phyloP scores from a whole-genome alignment of 2,797 vertebrate genomes.

The Melanotaenia nigrans region DNA sequence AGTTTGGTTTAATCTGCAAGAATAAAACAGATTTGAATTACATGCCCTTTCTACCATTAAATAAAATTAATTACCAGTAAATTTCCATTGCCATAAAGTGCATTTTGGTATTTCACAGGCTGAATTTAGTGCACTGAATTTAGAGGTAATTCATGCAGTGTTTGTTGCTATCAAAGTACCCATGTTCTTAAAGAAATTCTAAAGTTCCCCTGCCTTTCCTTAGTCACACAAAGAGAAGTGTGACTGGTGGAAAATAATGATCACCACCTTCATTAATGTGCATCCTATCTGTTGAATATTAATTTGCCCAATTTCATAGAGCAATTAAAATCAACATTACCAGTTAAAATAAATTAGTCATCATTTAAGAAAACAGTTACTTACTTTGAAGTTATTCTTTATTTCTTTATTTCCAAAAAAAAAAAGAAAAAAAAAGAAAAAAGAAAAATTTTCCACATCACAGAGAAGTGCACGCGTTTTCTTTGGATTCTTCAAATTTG shows the following conservation, averaged over 20 bases:
- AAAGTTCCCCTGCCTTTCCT: neutral
- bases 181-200: neutral
- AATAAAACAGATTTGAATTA: neutral
- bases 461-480: neutral
- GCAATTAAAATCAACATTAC: neutral
- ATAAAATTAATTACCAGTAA: neutral
- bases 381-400: neutral
- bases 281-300: neutral
- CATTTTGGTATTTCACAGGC: neutral
- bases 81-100: neutral
- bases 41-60: neutral
- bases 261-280: neutral
- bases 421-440: too few relatives aligned
- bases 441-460: too few relatives aligned
- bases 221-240: neutral
- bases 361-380: neutral
- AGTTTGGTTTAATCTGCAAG: too few relatives aligned
- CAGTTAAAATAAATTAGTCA: neutral
- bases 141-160: neutral
- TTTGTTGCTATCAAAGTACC: neutral
- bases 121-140: neutral
- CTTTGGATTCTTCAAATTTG: conserved; percentile 9
- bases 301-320: neutral
- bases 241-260: neutral
- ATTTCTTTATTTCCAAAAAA: neutral